These are phyloP conservation scores for Drosophila prosaltans DNA, from an alignment of 1,140 invertebrate genomes.

Conservation along the genomic window DNA sequence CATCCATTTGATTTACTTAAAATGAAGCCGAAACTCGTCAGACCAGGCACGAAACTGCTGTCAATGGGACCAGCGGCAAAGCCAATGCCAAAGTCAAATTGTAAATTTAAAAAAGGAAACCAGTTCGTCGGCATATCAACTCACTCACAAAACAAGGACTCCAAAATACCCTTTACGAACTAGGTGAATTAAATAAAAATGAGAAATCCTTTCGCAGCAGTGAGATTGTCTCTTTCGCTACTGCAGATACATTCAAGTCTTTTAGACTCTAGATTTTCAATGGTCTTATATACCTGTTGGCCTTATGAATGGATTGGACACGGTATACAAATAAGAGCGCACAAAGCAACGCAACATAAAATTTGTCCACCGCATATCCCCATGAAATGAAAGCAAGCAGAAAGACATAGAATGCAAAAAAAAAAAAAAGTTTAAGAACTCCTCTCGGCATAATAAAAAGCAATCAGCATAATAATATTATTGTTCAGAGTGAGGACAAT, in stretches of 20 bases:
- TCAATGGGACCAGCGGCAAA: constrained; percentile 27
- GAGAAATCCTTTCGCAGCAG: too few relatives aligned
- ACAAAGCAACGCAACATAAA: constrained; percentile 5
- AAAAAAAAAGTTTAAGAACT: constrained; percentile 35
- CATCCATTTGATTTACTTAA: constrained; percentile 76
- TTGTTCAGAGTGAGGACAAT: constrained; percentile 1
- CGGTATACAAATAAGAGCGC: not conserved
- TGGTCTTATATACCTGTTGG: not conserved
- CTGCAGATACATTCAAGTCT: too few relatives aligned
- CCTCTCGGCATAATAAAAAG: constrained; percentile 25
- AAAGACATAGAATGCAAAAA: constrained; percentile 25
- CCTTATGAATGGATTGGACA: not conserved
- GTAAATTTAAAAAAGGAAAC: constrained; percentile 53
- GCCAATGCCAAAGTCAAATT: constrained; percentile 54
- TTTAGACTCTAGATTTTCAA: too few relatives aligned
- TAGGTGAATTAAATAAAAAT: too few relatives aligned
- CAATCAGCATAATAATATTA: constrained; percentile 55
- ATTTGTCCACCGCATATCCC: constrained; percentile 7
- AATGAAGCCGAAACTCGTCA: constrained; percentile 30
- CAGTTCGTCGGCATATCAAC: not conserved
- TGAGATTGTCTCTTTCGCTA: too few relatives aligned
- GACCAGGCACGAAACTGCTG: constrained; percentile 13
- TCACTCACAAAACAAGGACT: not conserved
- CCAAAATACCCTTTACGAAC: not conserved
- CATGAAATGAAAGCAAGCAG: constrained; percentile 44